Evolutionary conservation across 2,888 invertebrate species (phyloP).

Genomic region (Acleris emargana): DNA sequence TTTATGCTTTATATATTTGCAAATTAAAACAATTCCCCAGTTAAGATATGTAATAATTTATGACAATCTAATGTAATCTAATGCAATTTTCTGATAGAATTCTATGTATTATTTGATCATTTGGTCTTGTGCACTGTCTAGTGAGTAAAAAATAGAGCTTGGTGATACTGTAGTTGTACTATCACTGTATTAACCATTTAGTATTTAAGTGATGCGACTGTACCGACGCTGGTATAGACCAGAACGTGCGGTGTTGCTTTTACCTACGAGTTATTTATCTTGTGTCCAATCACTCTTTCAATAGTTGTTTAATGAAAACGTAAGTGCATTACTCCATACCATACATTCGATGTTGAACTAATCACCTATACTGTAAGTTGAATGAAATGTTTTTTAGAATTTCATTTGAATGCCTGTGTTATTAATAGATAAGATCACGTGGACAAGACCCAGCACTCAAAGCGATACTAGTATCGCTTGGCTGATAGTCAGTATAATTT

Average conservation of each 20-base stretch:
- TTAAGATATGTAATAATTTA: no score
- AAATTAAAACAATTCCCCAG: no score
- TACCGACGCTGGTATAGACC: constrained; percentile 4
- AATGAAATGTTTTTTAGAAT: constrained; percentile 40
- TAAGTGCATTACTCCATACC: constrained; percentile 27
- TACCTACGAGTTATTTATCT: constrained; percentile 8
- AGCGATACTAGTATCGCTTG: constrained; percentile 24
- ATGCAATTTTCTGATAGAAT: no score
- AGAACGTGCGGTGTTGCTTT: constrained; percentile 3
- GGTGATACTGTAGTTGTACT: constrained; percentile 52
- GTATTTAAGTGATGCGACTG: constrained; percentile 14
- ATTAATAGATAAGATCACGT: constrained; percentile 38
- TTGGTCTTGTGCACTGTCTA: constrained; percentile 41
- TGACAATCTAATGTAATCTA: no score
- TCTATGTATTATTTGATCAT: neutral
- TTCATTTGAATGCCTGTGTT: constrained; percentile 40
- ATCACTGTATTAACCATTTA: constrained; percentile 19
- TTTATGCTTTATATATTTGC: no score
- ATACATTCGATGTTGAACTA: constrained; percentile 20
- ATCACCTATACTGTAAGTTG: constrained; percentile 27
- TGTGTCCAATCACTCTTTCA: neutral
- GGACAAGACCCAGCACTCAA: constrained; percentile 41
- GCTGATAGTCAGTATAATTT: constrained; percentile 43
- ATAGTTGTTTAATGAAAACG: neutral
- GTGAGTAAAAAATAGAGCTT: constrained; percentile 56